Base-by-base conservation (phyloP, 2,888 invertebrate genomes). In the Neoascia interrupta region DNA sequence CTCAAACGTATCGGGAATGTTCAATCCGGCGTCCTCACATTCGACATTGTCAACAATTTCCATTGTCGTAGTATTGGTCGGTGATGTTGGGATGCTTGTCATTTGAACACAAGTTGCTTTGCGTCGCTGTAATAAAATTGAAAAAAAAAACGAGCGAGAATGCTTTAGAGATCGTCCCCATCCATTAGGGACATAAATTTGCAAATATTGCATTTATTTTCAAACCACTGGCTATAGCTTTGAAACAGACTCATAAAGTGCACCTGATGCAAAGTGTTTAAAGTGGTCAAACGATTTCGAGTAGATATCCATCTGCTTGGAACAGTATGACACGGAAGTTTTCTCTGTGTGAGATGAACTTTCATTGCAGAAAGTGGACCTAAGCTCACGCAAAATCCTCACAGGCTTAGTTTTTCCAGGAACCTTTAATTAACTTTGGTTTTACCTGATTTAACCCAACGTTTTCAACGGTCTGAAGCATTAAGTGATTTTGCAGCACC, bases 21-120 rank as follows among this genome's bases (percentile, higher is more conserved):
- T 90, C 83, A 93, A 89, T 61, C 93, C 94, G 8, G 93, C 92
- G 84, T 94, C 93, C 83, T 92, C 92, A 85, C 94, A 95, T 16
- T 94, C 87, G 68, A 90, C 91, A 79, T 91, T 91, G 81, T 92
- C 92, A 28, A 94, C 92, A 15, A 90, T 90, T 75, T 91, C 90
- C 8, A 28, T 15, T 1, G 91, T 90, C 47, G 79, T 61, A 4
- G 64, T 16, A 82, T 92, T 92, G 82, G 90, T 88, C 8, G 91
- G 84, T 28, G 89, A 89, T 19, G 28, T 15, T 41, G 58, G 13
- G 19, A 34, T 5, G 11, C 43, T 36, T 34, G 81, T 81, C 72
- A 82, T 75, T 76, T 85, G 84, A 26, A 83, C 82, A 80, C 87
- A 87, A 81, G 84, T 85, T 81, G 85, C 82, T 70, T 84, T 83